Conservation (phyloP, 92 coral and sea anemone genomes). For the Parazoanthus darwini region DNA sequence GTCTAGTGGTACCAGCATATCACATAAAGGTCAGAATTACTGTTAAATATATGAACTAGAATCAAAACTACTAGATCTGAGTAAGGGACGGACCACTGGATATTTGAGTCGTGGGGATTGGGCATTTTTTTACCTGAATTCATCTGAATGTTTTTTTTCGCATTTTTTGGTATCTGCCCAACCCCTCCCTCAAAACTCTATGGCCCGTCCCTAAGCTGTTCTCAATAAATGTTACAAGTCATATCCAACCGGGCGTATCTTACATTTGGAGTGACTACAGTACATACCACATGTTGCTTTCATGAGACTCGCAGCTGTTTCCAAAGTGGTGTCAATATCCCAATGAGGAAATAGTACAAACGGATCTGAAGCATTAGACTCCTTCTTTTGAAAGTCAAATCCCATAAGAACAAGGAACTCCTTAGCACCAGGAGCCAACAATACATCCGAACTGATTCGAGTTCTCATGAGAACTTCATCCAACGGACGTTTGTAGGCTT, state of each 20-base stretch:
- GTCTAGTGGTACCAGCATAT: background rate
- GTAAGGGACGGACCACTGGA: no score
- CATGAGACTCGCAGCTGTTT: slow-evolving; percentile 52
- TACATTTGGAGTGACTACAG: no score
- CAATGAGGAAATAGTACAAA: slow-evolving; percentile 85
- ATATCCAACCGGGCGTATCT: background rate
- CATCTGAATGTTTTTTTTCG: no score
- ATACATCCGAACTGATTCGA: slow-evolving; percentile 69
- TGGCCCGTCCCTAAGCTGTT: no score
- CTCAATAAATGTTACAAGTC: background rate
- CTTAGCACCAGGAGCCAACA: slow-evolving; percentile 60
- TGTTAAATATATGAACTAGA: no score
- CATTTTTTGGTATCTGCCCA: no score
- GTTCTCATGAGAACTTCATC: slow-evolving; percentile 74
- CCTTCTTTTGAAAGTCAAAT: slow-evolving; percentile 77
- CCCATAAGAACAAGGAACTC: slow-evolving; percentile 65
- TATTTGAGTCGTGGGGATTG: no score
- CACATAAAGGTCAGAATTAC: no score
- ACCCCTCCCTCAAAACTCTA: no score
- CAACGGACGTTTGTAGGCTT: slow-evolving; percentile 62
- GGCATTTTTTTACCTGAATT: no score
- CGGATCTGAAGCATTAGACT: slow-evolving; percentile 68
- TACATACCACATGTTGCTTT: slow-evolving; percentile 68
- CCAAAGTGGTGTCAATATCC: slow-evolving; percentile 75
- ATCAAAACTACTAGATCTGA: background rate